These are phyloP conservation scores for Ellobius talpinus DNA, from an alignment of 2,113 vertebrate species.

Conservation along the genomic window DNA sequence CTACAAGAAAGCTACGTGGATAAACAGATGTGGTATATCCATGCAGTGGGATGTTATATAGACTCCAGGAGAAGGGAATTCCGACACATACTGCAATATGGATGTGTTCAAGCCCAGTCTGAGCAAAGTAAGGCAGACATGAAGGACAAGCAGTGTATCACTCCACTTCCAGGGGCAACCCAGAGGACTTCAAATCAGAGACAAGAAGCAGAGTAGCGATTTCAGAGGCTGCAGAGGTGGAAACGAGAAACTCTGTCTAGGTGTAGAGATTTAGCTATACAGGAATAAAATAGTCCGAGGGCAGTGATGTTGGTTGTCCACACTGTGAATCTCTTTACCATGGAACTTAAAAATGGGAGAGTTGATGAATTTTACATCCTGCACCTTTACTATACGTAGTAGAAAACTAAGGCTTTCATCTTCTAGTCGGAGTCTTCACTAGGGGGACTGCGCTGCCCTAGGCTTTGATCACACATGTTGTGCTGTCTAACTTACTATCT, in stretches of 20 bases:
- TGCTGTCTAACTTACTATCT: not conserved
- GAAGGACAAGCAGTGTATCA: not conserved
- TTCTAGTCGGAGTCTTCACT: not conserved
- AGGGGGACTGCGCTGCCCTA: not conserved
- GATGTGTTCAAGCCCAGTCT: not conserved
- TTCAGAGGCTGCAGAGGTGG: no score
- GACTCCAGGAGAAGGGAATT: not conserved
- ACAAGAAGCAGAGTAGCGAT: not conserved
- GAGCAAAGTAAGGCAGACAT: not conserved
- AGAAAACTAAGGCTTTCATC: not conserved
- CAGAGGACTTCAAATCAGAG: not conserved
- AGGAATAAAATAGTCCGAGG: not conserved
- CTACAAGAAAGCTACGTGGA: not conserved
- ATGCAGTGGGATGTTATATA: not conserved
- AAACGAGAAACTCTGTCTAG: not conserved
- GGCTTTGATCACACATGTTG: not conserved
- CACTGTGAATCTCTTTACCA: not conserved
- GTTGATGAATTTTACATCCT: not conserved
- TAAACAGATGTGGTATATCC: no score
- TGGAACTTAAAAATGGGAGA: not conserved
- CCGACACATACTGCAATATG: not conserved
- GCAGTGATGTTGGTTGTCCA: no score
- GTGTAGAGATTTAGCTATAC: not conserved
- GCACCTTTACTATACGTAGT: not conserved
- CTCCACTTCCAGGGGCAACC: not conserved